Base-by-base conservation (phyloP, 23 tunicate species). In the Halocynthia aurantium region DNA sequence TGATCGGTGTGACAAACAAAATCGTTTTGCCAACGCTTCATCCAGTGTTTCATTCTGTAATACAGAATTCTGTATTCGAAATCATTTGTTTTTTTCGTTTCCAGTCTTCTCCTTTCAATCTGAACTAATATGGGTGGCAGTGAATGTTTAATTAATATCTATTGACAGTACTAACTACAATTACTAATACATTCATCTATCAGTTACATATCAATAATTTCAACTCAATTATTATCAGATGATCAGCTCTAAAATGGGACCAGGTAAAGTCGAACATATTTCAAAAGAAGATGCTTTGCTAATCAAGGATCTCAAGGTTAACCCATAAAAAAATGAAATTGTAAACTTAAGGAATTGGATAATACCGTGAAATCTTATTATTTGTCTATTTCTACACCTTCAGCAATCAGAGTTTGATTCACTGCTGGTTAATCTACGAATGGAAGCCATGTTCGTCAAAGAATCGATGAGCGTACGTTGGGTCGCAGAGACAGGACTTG, bases 371-470 rank as follows among this genome's bases (percentile, higher is more conserved):
- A 67, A 2, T 67, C 4, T 67, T 56, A 76, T 4, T 76, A n/a
- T 76, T 62, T 65, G 21, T 77, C 49, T 65, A 10, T 9, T 55
- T 5, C 9, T 65, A 65, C 31, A 11, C 18, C 10, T 71, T 56
- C 52, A 88, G 95, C 99, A 94, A 94, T 81, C 72, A 61, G 99
- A 84, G 62, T 88, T 94, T 62, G 99, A 94, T 58, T 88, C 95
- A 5, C 83, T 88, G 58, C 76, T 88, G 63, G 88, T 85, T 13
- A 83, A 94, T 57, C 86, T 94, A 18, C 86, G 94, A 62, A 94
- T 94, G 90, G 99, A 94, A 65, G 99, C 88, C 55, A 78, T 88
- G 84, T 87, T 71, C 51, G 85, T 94, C 18, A 88, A 88, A 52
- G 95, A 94, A 67, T 77, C 84, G 15, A 88, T 94, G 95, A 94